phyloP scores from a whole-genome alignment of 2,797 vertebrate genomes.

The Enteromius anoplus region DNA sequence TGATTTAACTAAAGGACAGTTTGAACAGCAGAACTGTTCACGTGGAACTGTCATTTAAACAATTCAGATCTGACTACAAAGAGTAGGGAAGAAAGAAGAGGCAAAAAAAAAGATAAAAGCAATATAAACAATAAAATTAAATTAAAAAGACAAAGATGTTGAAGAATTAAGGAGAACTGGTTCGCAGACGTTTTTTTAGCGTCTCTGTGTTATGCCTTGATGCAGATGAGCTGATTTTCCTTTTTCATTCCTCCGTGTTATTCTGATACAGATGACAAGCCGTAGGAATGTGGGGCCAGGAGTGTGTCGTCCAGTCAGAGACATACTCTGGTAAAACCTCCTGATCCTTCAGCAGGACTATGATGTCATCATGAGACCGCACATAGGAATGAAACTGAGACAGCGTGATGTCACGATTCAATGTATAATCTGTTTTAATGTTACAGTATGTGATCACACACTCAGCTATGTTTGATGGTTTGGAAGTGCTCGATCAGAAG shows the following conservation, averaged over 20 bases:
- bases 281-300: slow-evolving; percentile 60
- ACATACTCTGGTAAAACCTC: neutral
- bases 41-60: no score
- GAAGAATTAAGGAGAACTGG: neutral
- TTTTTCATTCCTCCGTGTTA: slow-evolving; percentile 59
- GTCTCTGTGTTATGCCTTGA: slow-evolving; percentile 1
- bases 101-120: neutral
- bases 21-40: no score
- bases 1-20: no score
- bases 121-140: neutral
- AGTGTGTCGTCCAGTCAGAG: slow-evolving; percentile 2
- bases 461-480: neutral
- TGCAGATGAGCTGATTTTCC: slow-evolving; percentile 63
- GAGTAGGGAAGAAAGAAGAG: no score
- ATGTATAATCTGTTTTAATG: neutral
- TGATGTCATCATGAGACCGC: slow-evolving; percentile 21
- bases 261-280: slow-evolving; percentile 53
- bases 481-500: neutral
- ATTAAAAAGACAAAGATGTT: neutral
- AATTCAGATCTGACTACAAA: no score
- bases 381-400: slow-evolving; percentile 20
- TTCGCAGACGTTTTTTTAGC: neutral
- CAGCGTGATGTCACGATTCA: neutral
- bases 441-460: neutral
- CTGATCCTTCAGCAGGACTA: neutral